Percentiles rank a stretch among this genome's conserved stretches.
These are phyloP conservation scores for Chaetoderma sp. DNA, from an alignment of 2,888 invertebrate species.

Conservation along the genomic window DNA sequence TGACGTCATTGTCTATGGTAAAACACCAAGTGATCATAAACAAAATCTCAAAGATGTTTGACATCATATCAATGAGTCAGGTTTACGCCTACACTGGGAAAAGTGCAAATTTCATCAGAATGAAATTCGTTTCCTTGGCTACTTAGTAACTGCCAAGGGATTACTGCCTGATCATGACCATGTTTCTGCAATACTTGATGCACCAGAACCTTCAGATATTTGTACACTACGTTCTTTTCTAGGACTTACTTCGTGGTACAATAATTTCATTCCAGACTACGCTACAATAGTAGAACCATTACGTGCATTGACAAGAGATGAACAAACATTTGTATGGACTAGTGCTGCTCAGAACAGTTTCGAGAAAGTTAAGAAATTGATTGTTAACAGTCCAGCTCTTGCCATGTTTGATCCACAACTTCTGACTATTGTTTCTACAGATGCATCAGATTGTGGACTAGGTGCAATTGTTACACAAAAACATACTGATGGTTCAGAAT, in stretches of 20 bases:
- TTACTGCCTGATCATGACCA: too few relatives aligned
- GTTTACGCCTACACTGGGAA: constrained; percentile 34
- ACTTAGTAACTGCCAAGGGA: too few relatives aligned
- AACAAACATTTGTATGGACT: background rate
- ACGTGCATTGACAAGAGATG: background rate
- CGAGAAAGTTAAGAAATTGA: background rate
- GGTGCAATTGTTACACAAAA: too few relatives aligned
- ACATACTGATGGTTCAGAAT: too few relatives aligned
- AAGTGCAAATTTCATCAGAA: constrained; percentile 35
- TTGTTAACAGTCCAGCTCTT: background rate
- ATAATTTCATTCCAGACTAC: background rate
- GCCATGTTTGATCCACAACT: background rate
- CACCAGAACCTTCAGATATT: too few relatives aligned
- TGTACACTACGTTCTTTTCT: background rate
- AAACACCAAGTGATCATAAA: constrained; percentile 28
- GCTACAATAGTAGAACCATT: background rate
- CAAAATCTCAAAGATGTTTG: constrained; percentile 15
- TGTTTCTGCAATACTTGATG: too few relatives aligned
- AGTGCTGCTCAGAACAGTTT: background rate
- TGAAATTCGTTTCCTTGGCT: constrained; percentile 29
- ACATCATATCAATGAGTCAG: constrained; percentile 15
- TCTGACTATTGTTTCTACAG: too few relatives aligned
- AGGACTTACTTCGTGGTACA: background rate
- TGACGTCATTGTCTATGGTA: constrained; percentile 32
- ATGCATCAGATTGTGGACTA: too few relatives aligned